Percentiles rank a stretch among this genome's conserved stretches.
Conservation (phyloP, 2,113 vertebrate species). For the Cyprinus carpio region DNA sequence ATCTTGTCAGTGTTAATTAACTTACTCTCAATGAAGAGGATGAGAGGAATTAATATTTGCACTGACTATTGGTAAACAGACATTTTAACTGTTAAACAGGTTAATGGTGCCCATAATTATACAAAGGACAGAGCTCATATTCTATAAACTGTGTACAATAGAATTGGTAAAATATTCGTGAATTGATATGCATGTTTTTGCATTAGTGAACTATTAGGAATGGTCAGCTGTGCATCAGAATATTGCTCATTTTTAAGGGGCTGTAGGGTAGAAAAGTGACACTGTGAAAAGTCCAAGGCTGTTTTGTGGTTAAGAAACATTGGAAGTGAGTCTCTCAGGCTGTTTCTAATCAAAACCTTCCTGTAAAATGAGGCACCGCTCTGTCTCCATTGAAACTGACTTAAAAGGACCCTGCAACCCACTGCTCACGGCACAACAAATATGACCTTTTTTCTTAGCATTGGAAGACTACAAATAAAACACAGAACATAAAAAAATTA, state of each 20-base stretch:
- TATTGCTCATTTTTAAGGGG: background rate
- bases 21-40: background rate
- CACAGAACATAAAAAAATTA: background rate
- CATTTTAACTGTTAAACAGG: background rate
- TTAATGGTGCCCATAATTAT: too few relatives aligned
- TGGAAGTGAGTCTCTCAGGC: conserved; percentile 21
- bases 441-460: background rate
- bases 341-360: conserved; percentile 35
- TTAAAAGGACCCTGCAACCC: conserved; percentile 1
- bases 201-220: background rate
- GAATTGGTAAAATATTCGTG: background rate
- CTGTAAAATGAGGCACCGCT: conserved; percentile 30
- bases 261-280: background rate
- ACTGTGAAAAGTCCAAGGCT: background rate
- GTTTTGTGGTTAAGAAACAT: conserved; percentile 27
- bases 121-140: background rate
- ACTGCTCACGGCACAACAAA: background rate
- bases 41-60: background rate
- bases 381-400: background rate
- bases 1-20: background rate
- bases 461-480: background rate
- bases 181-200: background rate
- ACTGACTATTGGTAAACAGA: background rate
- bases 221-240: background rate
- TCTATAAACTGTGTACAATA: background rate